Evolutionary conservation across 2,113 vertebrate genomes (phyloP).

Genomic region (Eclectus roratus): DNA sequence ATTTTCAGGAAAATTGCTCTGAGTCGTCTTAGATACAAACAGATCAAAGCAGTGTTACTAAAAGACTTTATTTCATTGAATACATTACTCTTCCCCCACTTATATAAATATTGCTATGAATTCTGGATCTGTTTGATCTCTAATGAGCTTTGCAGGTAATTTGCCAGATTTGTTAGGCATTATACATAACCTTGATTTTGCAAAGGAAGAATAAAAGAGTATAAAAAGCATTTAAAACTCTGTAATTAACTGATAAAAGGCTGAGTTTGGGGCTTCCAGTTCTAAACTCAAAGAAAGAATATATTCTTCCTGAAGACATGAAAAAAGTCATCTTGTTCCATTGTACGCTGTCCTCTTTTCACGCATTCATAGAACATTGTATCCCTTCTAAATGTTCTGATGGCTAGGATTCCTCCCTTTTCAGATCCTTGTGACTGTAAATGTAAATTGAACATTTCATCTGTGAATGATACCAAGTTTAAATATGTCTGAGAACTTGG

Average conservation of each 20-base stretch:
- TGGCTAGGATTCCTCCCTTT: neutral
- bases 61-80: neutral
- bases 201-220: neutral
- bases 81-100: neutral
- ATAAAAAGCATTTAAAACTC: neutral
- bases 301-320: neutral
- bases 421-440: neutral
- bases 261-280: neutral
- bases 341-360: neutral
- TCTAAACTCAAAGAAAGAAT: neutral
- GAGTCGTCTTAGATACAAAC: neutral
- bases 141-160: neutral
- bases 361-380: neutral
- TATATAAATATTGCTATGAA: neutral
- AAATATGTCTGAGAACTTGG: neutral
- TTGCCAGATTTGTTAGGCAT: neutral
- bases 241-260: neutral
- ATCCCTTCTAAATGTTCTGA: neutral
- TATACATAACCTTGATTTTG: neutral
- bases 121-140: neutral
- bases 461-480: neutral
- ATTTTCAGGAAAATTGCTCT: neutral
- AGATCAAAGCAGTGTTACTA: neutral
- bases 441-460: neutral
- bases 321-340: neutral